Base-by-base conservation (phyloP, 2,113 vertebrate genomes). In the Ardeotis arabs region DNA sequence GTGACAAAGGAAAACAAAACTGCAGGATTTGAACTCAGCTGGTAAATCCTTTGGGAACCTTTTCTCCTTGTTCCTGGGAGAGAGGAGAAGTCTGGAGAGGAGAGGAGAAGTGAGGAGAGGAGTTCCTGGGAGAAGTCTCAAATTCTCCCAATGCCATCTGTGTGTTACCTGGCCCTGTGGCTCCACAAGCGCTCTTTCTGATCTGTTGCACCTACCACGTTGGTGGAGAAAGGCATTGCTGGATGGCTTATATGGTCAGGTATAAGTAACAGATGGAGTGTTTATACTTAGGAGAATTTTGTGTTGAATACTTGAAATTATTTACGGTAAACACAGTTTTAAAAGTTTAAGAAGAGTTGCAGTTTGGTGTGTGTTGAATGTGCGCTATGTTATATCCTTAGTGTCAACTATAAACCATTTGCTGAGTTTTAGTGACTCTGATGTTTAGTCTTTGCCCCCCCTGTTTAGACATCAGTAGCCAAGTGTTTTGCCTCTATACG, bases 371-470 rank as follows among this genome's bases (percentile, higher is more conserved):
- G 37, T 20, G 12, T 70, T 78, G 35, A 63, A 56, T 53, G 23
- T 41, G 45, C 19, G 2, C 53, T 41, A 6, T 76, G 47, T 64
- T 82, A 68, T 23, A n/a, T 74, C 47, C 64, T 94, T 62, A 85
- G 29, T 45, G 80, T 79, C 78, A 59, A 4, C 23, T 70, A 3
- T 66, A 93, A 95, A 83, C 62, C 45, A 25, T 84, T 87, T 95
- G 56, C 84, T 78, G 70, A 72, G 39, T 85, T 96, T 67, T 67
- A 89, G 81, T 60, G 52, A 60, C 35, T 53, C 60, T 84, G 25
- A 58, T 97, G 93, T 91, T 96, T 97, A 93, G 89, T 87, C 91
- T 96, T 95, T 80, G 15, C 10, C 39, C 72, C 45, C 35, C 64
- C 53, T 1, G 3, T 95, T 90, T 89, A 95, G 81, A 77, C 81